Conservation (phyloP, 2,797 vertebrate species). For the Petrocephalus schoutedeni region DNA sequence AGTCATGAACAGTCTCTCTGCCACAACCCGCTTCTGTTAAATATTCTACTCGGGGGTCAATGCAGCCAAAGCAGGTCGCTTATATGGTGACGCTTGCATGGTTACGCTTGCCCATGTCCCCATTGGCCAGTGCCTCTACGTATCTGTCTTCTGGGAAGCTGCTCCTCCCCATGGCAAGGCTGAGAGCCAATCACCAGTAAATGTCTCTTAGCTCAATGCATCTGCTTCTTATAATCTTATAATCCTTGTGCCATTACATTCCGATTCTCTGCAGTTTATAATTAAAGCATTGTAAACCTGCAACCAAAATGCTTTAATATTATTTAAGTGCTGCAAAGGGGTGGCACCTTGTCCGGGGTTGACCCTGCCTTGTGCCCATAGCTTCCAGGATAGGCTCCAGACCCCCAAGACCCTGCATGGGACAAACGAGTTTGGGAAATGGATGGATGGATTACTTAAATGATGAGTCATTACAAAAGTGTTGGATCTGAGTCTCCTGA, state of each 20-base stretch:
- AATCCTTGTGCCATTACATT: background rate
- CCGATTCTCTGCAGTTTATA: background rate
- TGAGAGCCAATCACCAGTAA: background rate
- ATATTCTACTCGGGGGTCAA: background rate
- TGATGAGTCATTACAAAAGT: background rate
- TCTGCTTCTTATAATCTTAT: background rate
- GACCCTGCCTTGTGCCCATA: background rate
- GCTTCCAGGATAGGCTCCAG: background rate
- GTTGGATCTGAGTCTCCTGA: background rate
- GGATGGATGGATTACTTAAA: background rate
- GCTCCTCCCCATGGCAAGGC: background rate
- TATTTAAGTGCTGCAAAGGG: background rate
- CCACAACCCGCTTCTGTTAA: background rate
- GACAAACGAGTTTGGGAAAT: background rate
- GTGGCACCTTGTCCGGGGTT: background rate
- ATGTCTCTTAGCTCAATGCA: background rate
- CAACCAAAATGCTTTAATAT: background rate
- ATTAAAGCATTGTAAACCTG: background rate
- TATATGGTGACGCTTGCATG: background rate
- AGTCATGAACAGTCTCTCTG: background rate
- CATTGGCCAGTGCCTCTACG: background rate
- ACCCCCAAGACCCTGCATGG: background rate
- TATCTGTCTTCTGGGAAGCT: background rate
- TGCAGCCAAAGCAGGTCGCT: background rate
- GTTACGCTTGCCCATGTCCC: background rate